Evolutionary conservation across 2,797 vertebrate genomes (phyloP), one percentile per base, ranked within the genome.

Genomic region (Mustela erminea): DNA sequence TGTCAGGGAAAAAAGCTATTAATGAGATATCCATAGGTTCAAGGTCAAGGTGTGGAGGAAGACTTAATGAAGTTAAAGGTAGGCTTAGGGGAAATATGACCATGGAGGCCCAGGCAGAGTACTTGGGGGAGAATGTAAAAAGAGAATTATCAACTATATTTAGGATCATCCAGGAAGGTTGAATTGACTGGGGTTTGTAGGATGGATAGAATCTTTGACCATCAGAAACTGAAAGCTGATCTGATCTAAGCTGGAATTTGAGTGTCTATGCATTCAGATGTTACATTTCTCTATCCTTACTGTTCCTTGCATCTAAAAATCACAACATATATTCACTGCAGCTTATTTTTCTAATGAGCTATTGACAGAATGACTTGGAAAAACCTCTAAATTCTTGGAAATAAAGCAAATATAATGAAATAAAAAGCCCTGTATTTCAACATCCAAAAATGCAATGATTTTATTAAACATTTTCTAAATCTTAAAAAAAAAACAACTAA

Each of bases 361-460:
- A 27, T 70, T 89, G 68, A 46, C 80, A 23, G 14, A 94, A 58
- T 25, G 0, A 56, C 20, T 97, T 38, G 43, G 66, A 92, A 88
- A 97, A 97, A 46, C 35, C 38, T 87, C n/a, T 89, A 0, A 1
- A 78, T 96, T 92, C 27, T 66, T 96, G 46, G n/a, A 97, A n/a
- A 14, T 85, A 91, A 98, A 90, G 82, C 95, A 98, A 93, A 96
- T 72, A 93, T 49, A 80, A 41, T 62, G 46, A 89, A 97, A 97
- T 91, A 27, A 97, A 62, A 87, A 68, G 23, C 72, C 91, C 88
- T 78, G 56, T 80, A 75, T 54, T 74, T 97, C 95, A 92, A 86
- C 68, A 94, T 97, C 93, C n/a, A 62, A 93, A 81, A 93, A 95
- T 97, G 35, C 77, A 70, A 83, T 98, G 96, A 94, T 90, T 98